Evolutionary conservation across 2,113 vertebrate genomes (phyloP).

Genomic region (Paratilapia polleni): DNA sequence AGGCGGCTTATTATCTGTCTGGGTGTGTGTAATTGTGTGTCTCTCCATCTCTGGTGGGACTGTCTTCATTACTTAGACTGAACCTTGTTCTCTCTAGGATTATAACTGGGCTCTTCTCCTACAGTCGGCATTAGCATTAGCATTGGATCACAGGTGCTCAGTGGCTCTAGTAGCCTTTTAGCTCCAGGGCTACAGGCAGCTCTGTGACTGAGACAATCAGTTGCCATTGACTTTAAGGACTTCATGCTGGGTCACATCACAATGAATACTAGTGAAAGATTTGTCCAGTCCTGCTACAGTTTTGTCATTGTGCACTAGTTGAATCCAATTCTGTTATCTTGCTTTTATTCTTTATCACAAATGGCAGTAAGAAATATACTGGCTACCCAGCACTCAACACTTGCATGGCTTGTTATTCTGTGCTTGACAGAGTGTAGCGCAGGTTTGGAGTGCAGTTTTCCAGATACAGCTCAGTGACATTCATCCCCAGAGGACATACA

Average conservation of each 20-base stretch:
- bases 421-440: slow-evolving; percentile 25
- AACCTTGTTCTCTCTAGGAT: neutral
- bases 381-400: neutral
- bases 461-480: slow-evolving; percentile 51
- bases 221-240: slow-evolving; percentile 47
- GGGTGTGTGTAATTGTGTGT: slow-evolving; percentile 7
- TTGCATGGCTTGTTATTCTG: slow-evolving; percentile 35
- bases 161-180: slow-evolving; percentile 21
- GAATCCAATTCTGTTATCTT: slow-evolving; percentile 5
- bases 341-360: slow-evolving; percentile 21
- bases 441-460: slow-evolving; percentile 26
- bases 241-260: slow-evolving; percentile 23
- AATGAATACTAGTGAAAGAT: neutral
- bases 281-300: neutral
- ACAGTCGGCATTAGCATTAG: slow-evolving; percentile 29
- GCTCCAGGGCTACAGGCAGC: slow-evolving; percentile 28
- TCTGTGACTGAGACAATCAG: slow-evolving; percentile 34
- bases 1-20: slow-evolving; percentile 43
- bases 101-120: slow-evolving; percentile 20
- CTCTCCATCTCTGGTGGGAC: slow-evolving; percentile 2
- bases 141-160: slow-evolving; percentile 43
- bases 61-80: slow-evolving; percentile 39
- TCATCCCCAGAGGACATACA: slow-evolving; percentile 41
- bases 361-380: neutral
- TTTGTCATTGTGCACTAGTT: neutral